Evolutionary conservation across 2,797 vertebrate species (phyloP).

Genomic region (Lepilemur ruficaudatus): DNA sequence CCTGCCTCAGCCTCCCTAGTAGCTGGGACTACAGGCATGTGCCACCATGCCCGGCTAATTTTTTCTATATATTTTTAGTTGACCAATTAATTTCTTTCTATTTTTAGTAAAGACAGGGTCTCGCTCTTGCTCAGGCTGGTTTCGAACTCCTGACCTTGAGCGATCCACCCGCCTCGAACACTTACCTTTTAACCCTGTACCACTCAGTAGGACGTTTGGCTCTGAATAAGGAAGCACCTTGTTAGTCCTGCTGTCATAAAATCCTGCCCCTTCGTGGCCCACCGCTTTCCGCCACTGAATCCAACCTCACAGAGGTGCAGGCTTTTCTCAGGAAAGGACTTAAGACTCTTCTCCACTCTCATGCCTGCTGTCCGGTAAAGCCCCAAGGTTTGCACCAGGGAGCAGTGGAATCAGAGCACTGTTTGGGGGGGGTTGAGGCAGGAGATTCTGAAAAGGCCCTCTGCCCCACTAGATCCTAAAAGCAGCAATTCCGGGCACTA

Average conservation of each 20-base stretch:
- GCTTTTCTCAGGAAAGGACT: background rate
- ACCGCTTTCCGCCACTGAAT: background rate
- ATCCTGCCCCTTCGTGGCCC: background rate
- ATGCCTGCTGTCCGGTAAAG: rapidly evolving
- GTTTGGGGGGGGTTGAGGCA: background rate
- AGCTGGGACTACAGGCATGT: too few relatives aligned
- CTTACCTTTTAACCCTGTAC: background rate
- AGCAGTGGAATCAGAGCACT: background rate
- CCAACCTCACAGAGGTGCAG: background rate
- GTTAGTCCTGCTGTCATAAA: background rate
- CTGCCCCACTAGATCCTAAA: background rate
- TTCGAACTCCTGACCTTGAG: too few relatives aligned
- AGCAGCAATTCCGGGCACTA: background rate
- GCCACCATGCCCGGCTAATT: too few relatives aligned
- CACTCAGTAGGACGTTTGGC: background rate
- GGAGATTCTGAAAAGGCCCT: background rate
- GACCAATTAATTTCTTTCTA: too few relatives aligned
- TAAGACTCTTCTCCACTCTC: background rate
- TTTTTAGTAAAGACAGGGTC: too few relatives aligned
- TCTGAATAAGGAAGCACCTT: background rate
- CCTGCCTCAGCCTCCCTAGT: too few relatives aligned
- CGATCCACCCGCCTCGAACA: too few relatives aligned
- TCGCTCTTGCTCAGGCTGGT: too few relatives aligned
- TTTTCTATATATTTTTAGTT: too few relatives aligned
- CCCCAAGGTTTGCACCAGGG: background rate